phyloP scores from a whole-genome alignment of 2,888 invertebrate species.

The Dryobota labecula region DNA sequence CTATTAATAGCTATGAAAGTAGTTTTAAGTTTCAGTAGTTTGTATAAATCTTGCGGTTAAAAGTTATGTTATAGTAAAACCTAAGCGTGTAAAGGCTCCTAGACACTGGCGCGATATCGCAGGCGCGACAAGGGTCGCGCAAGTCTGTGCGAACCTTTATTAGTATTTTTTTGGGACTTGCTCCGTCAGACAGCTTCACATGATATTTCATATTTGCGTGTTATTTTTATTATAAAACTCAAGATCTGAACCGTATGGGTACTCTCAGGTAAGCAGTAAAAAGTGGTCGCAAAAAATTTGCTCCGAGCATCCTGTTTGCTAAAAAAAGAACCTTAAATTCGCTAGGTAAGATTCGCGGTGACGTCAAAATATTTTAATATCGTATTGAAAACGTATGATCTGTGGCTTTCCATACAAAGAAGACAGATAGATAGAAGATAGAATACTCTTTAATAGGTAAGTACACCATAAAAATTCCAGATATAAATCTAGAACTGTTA shows the following conservation, averaged over 20 bases:
- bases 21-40: no score
- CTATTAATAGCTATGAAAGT: no score
- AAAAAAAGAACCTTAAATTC: slow-evolving; percentile 36
- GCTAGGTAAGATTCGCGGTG: slow-evolving; percentile 14
- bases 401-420: no score
- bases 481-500: no score
- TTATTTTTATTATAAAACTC: slow-evolving; percentile 41
- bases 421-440: no score
- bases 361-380: slow-evolving; percentile 22
- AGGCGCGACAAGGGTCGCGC: no score
- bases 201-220: slow-evolving; percentile 29
- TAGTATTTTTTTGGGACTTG: background rate
- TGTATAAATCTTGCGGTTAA: no score
- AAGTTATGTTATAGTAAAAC: no score
- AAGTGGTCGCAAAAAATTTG: slow-evolving; percentile 56
- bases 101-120: no score
- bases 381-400: background rate
- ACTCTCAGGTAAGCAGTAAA: slow-evolving; percentile 53
- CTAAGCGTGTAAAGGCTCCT: no score
- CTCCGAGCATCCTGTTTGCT: slow-evolving; percentile 45
- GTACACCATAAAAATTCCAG: no score
- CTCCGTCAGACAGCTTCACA: slow-evolving; percentile 1
- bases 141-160: background rate
- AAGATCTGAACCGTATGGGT: slow-evolving; percentile 42
- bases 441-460: no score